Evolutionary conservation across 2,113 vertebrate genomes (phyloP).

Genomic region (Crotalus tigris): DNA sequence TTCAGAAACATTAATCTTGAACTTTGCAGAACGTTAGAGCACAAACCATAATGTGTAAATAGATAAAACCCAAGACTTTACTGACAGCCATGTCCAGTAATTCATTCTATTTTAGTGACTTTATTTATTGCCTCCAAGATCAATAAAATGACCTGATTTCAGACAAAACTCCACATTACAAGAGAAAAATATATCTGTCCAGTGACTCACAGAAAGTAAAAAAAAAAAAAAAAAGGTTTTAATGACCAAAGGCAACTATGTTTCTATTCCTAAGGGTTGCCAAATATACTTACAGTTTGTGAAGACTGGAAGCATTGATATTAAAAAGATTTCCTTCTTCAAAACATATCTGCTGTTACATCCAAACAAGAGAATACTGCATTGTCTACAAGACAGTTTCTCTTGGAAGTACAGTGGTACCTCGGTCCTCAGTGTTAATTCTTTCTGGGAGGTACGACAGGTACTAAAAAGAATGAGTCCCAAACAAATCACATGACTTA

Average conservation of each 20-base stretch:
- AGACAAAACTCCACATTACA: no score
- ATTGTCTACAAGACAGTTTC: background rate
- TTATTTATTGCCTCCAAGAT: background rate
- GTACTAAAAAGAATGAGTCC: no score
- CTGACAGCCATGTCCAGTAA: background rate
- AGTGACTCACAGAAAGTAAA: no score
- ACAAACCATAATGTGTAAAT: slow-evolving; percentile 17
- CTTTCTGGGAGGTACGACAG: no score
- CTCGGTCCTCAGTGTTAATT: no score
- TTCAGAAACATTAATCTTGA: background rate
- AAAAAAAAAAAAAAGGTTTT: no score
- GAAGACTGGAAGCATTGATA: background rate
- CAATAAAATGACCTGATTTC: no score
- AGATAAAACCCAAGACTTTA: background rate
- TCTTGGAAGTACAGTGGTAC: slow-evolving; percentile 11
- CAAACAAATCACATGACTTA: no score
- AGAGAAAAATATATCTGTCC: no score
- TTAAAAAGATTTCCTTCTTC: slow-evolving; percentile 35
- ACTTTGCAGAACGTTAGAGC: background rate
- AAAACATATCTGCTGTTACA: background rate
- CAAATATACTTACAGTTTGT: slow-evolving; percentile 18
- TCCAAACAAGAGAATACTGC: slow-evolving; percentile 16
- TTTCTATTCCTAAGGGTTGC: slow-evolving; percentile 27
- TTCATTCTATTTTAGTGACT: slow-evolving; percentile 17
- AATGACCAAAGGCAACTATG: slow-evolving; percentile 10